Base-by-base conservation (phyloP, 2,888 invertebrate species). In the Amphipyra berbera region DNA sequence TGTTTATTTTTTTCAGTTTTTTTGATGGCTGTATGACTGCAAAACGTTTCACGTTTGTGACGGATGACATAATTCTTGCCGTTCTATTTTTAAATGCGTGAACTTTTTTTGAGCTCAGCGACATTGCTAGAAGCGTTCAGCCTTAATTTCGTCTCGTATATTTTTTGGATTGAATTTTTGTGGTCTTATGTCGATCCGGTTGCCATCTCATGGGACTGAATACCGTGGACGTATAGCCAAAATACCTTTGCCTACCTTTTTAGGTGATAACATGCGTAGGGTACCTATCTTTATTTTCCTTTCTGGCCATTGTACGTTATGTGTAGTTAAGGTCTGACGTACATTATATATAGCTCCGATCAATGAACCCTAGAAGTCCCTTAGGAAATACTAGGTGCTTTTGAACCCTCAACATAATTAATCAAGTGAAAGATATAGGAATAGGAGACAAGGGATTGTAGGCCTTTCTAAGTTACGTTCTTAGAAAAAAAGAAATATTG, bases 11-110 rank as follows among this genome's bases (percentile, higher is more conserved):
- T 30, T 30, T 30, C 8, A n/a, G 45, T 46, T 49, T 38, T n/a
- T 8, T 54, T 65, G 52, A 57, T 64, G 67, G 52, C 59, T 47
- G 30, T 30, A 7, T 30, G 49, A 44, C 56, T 27, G 40, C 38
- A 44, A 41, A 41, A 60, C 53, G 59, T 73, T 55, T 33, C 41
- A 58, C 12, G 73, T 40, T 56, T 61, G 68, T 57, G 60, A 56
- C 52, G 50, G 30, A 56, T 44, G 60, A 56, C 30, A 6, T 6
- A 53, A 54, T 57, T 15, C 37, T 14, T 38, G 37, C 4, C 35
- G 73, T 73, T 70, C 68, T 70, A 61, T 67, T 68, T 70, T 61
- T 33, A 41, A 59, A 60, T 46, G 44, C 15, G 47, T 46, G 12
- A 38, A 50, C n/a, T 54, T 67, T 72, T 68, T 62, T 57, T 52